A percentile compares a stretch with the other conserved stretches of the same genome.
Conservation (phyloP, 2,797 vertebrate genomes). For the Aphelocoma californica region DNA sequence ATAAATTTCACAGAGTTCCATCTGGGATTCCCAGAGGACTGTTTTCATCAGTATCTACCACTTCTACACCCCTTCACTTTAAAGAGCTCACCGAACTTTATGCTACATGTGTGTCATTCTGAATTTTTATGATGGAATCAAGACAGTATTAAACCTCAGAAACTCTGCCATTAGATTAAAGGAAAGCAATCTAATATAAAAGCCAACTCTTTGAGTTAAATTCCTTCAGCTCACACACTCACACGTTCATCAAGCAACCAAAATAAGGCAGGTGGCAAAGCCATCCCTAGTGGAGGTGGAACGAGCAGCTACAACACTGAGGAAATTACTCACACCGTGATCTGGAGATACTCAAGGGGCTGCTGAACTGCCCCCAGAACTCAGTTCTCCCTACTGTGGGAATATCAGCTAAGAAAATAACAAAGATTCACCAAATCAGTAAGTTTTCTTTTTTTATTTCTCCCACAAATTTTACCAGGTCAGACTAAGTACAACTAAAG, state of each 20-base stretch:
- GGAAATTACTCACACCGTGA: background rate
- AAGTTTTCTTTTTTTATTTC: background rate
- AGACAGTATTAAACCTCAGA: background rate
- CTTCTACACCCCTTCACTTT: background rate
- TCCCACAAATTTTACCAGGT: background rate
- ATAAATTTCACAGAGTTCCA: background rate
- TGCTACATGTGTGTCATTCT: background rate
- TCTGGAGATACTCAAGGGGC: background rate
- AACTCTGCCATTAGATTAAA: background rate
- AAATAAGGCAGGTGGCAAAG: background rate
- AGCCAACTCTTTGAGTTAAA: background rate
- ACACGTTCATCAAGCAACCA: accelerated
- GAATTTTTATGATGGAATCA: background rate
- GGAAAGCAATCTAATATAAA: background rate
- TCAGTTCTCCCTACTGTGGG: background rate
- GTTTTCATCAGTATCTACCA: background rate
- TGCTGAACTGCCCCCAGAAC: background rate
- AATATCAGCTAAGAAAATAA: background rate
- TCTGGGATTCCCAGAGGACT: background rate
- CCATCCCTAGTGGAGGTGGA: background rate
- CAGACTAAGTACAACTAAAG: background rate
- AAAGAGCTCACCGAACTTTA: background rate
- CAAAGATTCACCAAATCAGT: background rate
- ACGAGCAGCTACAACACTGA: background rate
- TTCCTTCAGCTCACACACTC: background rate